Conservation (phyloP, 2,113 vertebrate species). For the Capra hircus region DNA sequence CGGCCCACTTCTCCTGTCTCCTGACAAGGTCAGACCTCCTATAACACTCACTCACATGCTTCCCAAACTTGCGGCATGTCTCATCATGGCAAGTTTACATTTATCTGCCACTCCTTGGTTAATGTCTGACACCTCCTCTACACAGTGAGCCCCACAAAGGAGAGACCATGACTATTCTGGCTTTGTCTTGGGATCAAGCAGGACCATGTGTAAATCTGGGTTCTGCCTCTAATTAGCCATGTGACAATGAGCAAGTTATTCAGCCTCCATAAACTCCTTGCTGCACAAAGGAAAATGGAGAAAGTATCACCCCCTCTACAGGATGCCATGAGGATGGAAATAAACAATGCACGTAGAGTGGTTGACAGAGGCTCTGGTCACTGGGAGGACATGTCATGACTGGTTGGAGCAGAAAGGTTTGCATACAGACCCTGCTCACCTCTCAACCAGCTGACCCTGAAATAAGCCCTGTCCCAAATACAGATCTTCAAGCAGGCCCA, state of each 20-base stretch:
- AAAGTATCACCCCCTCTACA: not conserved
- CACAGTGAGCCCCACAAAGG: not conserved
- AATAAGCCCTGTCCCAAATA: not conserved
- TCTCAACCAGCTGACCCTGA: not conserved
- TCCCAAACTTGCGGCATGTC: not conserved
- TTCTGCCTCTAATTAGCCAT: not conserved
- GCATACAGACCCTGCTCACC: not conserved
- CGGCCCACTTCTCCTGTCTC: not conserved
- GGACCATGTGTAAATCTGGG: not conserved
- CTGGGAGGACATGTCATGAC: not conserved
- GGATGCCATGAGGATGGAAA: not conserved
- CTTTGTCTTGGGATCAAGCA: not conserved
- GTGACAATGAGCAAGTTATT: not conserved
- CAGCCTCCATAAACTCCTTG: not conserved
- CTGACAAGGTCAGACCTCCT: not conserved
- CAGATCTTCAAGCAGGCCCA: not conserved
- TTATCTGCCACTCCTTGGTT: not conserved
- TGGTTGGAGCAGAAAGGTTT: not conserved
- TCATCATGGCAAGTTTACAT: not conserved
- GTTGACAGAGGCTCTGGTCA: not conserved
- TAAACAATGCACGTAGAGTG: not conserved
- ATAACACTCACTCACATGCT: not conserved
- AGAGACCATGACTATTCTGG: not conserved
- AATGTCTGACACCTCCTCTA: not conserved
- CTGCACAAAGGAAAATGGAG: not conserved